Base-by-base conservation (phyloP, 2,888 invertebrate species). In the Odontothrips loti region DNA sequence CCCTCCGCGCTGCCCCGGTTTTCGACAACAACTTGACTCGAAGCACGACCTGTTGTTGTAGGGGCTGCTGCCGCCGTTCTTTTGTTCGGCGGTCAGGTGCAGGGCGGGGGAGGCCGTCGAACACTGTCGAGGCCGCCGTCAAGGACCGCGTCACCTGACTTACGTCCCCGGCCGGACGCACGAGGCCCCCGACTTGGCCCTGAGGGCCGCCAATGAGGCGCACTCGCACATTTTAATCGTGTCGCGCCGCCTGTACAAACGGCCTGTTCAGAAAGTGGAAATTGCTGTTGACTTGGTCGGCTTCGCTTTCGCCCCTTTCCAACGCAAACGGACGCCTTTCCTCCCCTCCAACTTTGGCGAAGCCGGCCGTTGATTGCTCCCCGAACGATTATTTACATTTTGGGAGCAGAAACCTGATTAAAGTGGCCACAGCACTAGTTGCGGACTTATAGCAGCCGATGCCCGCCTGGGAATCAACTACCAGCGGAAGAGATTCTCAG, bases 331-430 rank as follows among this genome's bases (percentile, higher is more conserved):
- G n/a, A n/a, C 58, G 58, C n/a, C 58, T 17, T 20, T 58, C 58
- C 51, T 51, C 51, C 51, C n/a, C 58, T 20, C n/a, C 58, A 58
- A 58, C 58, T 58, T 58, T 17, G 17, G 58, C 34, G 15, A 58
- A 58, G 68, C 68, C 27, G 23, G 15, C 20, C 68, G 27, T 27
- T 27, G 68, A 75, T 75, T 75, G 68, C 68, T 75, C 23, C 23
- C 58, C 58, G 20, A 58, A 58, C 68, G 68, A 75, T 75, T 75
- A 75, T 75, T 75, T 75, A 75, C 68, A 75, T 75, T 27, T 75
- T 27, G 68, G n/a, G 27, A 27, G 27, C 68, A 27, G 68, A 27
- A 75, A 27, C 68, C 68, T 27, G 68, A 75, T 75, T 75, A 27
- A 75, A 75, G 68, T 27, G 27, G 12, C 27, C 27, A 9, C 8